phyloP scores from a whole-genome alignment of 2,888 invertebrate genomes.

The Ferdinandea cuprea region DNA sequence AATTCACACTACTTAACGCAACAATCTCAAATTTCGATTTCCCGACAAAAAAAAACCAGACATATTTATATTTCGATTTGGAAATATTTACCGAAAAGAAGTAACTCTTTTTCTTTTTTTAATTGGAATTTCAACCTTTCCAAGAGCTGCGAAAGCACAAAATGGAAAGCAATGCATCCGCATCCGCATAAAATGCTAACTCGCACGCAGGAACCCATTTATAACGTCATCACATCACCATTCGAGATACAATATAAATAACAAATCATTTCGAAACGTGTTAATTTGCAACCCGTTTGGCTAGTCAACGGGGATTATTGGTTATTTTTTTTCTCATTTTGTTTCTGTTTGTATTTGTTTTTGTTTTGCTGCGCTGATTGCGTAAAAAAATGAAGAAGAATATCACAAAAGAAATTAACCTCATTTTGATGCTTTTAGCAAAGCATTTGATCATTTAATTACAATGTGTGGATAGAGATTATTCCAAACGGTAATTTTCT shows the following conservation, averaged over 20 bases:
- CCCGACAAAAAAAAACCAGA: conserved; percentile 42
- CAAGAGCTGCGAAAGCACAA: background rate
- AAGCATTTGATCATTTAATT: conserved; percentile 50
- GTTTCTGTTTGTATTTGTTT: conserved; percentile 3
- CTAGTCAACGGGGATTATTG: conserved; percentile 34
- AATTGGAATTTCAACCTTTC: conserved; percentile 26
- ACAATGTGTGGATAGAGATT: conserved; percentile 1
- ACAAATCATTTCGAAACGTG: conserved; percentile 59
- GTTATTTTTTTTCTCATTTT: no score
- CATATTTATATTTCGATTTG: conserved; percentile 21
- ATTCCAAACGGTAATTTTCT: conserved; percentile 31
- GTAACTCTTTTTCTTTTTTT: no score
- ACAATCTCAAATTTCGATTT: conserved; percentile 24
- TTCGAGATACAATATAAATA: conserved; percentile 46
- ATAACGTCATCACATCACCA: conserved; percentile 67
- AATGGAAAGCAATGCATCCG: conserved; percentile 34
- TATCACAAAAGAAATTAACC: conserved; percentile 62
- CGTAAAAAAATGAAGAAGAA: conserved; percentile 28
- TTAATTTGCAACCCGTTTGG: conserved; percentile 68
- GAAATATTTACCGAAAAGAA: conserved; percentile 11
- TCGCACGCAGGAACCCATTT: conserved; percentile 45
- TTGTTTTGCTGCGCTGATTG: conserved; percentile 30
- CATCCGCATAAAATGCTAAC: conserved; percentile 46
- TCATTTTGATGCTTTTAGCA: conserved; percentile 46
- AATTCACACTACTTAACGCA: conserved; percentile 23